phyloP scores from a whole-genome alignment of 2,113 vertebrate genomes.

The Atrichornis clamosus region DNA sequence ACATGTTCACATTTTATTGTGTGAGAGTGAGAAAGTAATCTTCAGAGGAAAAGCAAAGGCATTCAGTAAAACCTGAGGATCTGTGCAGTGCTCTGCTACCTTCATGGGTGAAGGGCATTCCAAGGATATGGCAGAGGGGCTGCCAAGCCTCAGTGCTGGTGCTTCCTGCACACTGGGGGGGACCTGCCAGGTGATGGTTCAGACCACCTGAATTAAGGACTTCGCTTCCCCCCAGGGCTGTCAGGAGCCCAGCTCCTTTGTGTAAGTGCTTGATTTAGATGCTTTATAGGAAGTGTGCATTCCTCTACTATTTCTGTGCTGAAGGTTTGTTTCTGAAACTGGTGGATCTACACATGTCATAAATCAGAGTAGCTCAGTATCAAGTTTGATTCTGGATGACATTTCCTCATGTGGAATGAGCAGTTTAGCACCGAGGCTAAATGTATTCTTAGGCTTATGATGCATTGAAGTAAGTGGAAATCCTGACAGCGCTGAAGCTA shows the following conservation, averaged over 20 bases:
- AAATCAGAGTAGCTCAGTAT: neutral
- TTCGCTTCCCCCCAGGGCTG: neutral
- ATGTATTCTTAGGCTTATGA: neutral
- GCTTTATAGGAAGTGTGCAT: neutral
- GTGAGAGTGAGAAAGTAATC: neutral
- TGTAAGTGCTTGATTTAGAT: neutral
- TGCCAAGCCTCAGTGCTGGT: neutral
- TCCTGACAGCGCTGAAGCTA: neutral
- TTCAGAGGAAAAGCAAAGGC: neutral
- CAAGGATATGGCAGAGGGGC: accelerated
- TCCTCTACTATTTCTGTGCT: neutral
- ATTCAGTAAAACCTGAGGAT: neutral
- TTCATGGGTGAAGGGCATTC: neutral
- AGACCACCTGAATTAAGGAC: neutral
- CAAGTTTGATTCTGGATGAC: neutral
- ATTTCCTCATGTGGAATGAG: neutral
- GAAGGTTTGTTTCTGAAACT: neutral
- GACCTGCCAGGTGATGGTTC: neutral
- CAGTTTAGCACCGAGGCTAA: neutral
- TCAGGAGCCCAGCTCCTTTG: neutral
- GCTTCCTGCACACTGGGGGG: neutral
- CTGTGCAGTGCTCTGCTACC: neutral
- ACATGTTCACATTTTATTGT: neutral
- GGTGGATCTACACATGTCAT: neutral
- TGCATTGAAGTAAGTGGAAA: neutral